A percentile compares a stretch with the other conserved stretches of the same genome.
Conservation (phyloP, 2,113 vertebrate genomes). For the Sinosuthora webbiana region DNA sequence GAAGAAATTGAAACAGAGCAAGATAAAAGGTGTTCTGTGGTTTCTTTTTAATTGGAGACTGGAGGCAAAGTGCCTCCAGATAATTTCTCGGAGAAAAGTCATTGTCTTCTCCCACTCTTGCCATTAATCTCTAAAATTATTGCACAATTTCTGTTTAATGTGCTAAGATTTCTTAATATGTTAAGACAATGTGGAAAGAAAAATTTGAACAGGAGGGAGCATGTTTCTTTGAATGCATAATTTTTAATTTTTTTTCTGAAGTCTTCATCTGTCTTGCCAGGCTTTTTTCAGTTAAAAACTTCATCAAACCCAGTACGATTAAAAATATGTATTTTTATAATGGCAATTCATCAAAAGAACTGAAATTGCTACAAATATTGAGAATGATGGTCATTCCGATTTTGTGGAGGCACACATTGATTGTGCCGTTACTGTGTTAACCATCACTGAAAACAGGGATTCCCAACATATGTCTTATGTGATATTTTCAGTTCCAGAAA, state of each 20-base stretch:
- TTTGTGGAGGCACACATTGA: background rate
- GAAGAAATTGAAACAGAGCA: conserved; percentile 39
- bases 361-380: background rate
- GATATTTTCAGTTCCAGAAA: background rate
- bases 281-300: background rate
- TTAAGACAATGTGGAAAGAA: conserved; percentile 63
- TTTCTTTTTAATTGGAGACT: conserved; percentile 61
- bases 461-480: background rate
- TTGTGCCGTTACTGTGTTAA: background rate
- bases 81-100: conserved; percentile 64
- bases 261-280: conserved; percentile 37
- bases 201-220: conserved; percentile 64
- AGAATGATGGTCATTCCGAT: background rate
- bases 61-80: conserved; percentile 62
- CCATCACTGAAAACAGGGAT: accelerated
- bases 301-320: background rate
- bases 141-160: conserved; percentile 65
- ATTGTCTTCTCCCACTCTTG: conserved; percentile 64
- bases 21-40: conserved; percentile 64
- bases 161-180: conserved; percentile 63
- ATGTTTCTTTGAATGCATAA: conserved; percentile 53
- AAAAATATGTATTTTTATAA: background rate
- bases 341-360: background rate
- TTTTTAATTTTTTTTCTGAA: conserved; percentile 47
- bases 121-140: conserved; percentile 68